Evolutionary conservation across 2,797 vertebrate species (phyloP), one percentile per base, ranked within the genome.

Genomic region (Eulemur rubriventer): DNA sequence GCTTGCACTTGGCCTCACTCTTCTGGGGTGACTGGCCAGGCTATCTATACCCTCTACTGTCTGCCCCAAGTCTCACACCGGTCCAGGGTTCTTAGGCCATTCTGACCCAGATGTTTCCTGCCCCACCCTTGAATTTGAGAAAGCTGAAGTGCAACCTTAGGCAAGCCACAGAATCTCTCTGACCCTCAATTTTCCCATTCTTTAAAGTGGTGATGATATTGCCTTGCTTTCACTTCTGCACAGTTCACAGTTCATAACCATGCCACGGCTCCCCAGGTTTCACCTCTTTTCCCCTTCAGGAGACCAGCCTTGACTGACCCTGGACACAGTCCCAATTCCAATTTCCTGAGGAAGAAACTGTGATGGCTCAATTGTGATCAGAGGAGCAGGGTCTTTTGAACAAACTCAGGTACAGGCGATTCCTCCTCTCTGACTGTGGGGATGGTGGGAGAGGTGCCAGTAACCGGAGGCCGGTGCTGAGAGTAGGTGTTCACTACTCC

Each of bases 31-130:
- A 22, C 17, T 87, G 72, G 57, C 35, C 52, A 38, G 18, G 73
- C 48, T 88, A 24, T 50, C 18, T n/a, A 88, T 52, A 38, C 61
- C 5, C 24, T 3, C 57, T 73, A 35, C 38, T 48, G 18, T 91
- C 79, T 84, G 26, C 33, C n/a, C 43, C 59, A 59, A 41, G 24
- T 63, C 50, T n/a, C 70, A 30, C 20, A 41, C 20, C 6, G 11
- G 18, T 18, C 61, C 65, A 41, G 50, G 28, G 63, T 93, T 67
- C 48, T 93, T 28, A 43, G 16, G 35, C 20, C 16, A 1, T 69
- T 70, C 59, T 69, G 33, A 63, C 38, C 65, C 48, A 94, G 35
- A 30, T 94, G 79, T 95, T 96, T 92, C 41, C 82, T 89, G 48
- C 22, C 24, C n/a, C 52, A 84, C 41, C 8, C 50, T 82, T 92